Base-by-base conservation (phyloP, 2,797 vertebrate species). In the Malurus leucopterus region DNA sequence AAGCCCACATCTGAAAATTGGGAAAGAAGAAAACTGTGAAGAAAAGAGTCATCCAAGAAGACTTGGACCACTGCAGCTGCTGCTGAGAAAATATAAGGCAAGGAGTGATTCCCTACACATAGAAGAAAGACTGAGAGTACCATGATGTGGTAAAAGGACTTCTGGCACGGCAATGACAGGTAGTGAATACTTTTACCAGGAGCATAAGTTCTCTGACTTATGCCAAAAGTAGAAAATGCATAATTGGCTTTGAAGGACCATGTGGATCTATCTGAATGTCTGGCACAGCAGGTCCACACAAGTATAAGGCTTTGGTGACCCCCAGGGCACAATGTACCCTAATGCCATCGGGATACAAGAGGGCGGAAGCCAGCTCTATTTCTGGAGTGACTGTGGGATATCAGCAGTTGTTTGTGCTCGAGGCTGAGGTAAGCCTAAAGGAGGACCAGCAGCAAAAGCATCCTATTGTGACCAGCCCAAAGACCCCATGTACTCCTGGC, bases 51-150 rank as follows among this genome's bases (percentile, higher is more conserved):
- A 34, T 53, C 15, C 24, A 53, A 61, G 47, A 86, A 65, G 5
- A 19, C 23, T 34, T 36, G 36, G 36, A 7, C 38, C 30, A 23
- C 8, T 59, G 18, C 38, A 70, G 57, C 9, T 62, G 38, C 20
- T 63, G 21, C 27, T 89, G 61, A 59, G 26, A 32, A 3, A 13
- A 6, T 5, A 43, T 15, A 62, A 67, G 30, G 14, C 10, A 59
- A 32, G 2, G 6, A 47, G 4, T 21, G 38, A 51, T 57, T 47
- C 20, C 5, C 5, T 27, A 27, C 26, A 11, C 6, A n/a, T 0
- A 20, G n/a, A 53, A 47, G 22, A 51, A 29, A 9, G n/a, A 54
- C n/a, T 29, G 8, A 44, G 19, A 36, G 10, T 13, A 5, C 7
- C 5, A 2, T 40, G 30, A n/a, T 4, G 10, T 40, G 24, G 2